These are phyloP conservation scores for Tenebrio molitor DNA, from an alignment of 1,140 invertebrate species.

Conservation along the genomic window DNA sequence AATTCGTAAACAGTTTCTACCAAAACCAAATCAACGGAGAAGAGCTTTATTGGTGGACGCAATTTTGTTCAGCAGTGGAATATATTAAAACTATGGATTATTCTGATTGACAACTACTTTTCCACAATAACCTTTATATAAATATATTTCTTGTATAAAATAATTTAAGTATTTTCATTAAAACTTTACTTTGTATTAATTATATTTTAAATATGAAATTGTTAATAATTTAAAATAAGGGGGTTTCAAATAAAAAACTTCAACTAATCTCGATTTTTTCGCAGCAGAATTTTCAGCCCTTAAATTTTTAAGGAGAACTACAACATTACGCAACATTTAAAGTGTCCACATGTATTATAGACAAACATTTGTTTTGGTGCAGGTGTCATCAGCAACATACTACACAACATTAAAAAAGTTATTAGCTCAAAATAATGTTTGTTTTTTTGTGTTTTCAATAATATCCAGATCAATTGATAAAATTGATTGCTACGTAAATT, in stretches of 20 bases:
- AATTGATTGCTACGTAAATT: too few species aligned
- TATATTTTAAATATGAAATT: slow-evolving; percentile 45
- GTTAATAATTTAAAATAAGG: slow-evolving; percentile 36
- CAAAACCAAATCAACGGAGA: slow-evolving; percentile 88
- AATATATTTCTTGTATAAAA: slow-evolving; percentile 45
- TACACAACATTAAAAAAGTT: too few species aligned
- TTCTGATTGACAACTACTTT: slow-evolving; percentile 63
- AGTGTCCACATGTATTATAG: too few species aligned
- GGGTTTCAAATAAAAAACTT: slow-evolving; percentile 41
- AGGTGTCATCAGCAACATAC: too few species aligned
- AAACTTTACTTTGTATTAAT: slow-evolving; percentile 32
- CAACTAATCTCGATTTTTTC: background rate
- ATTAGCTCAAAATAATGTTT: too few species aligned
- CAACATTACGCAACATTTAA: too few species aligned
- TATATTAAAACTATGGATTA: slow-evolving; percentile 99
- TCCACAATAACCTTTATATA: slow-evolving; percentile 48
- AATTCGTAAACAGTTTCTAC: slow-evolving; percentile 96
- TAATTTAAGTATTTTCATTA: slow-evolving; percentile 42
- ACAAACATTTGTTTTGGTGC: too few species aligned
- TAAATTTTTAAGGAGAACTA: too few species aligned
- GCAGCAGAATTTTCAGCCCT: too few species aligned
- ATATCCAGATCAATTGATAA: too few species aligned
- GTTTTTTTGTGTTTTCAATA: too few species aligned
- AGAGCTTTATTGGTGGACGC: slow-evolving; percentile 98
- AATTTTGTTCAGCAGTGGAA: slow-evolving; percentile 96